phyloP scores from a whole-genome alignment of 2,888 invertebrate genomes.

The Idaea biselata region DNA sequence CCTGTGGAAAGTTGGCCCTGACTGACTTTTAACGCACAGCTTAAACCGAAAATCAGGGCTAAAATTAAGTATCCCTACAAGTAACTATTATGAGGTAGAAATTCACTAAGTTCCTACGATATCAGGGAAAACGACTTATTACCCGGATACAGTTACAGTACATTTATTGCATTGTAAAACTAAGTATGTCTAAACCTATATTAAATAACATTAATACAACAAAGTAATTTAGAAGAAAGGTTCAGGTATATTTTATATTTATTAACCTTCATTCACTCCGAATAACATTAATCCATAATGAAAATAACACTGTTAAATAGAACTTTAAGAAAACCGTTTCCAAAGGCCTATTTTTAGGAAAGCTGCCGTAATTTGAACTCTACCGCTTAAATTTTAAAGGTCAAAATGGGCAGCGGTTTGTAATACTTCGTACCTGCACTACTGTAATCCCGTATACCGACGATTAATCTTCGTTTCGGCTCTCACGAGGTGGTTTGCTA shows the following conservation, averaged over 20 bases:
- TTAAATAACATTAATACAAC: background rate
- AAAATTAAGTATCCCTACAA: too few relatives aligned
- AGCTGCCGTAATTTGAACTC: conserved; percentile 36
- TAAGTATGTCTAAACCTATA: background rate
- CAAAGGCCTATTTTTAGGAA: conserved; percentile 38
- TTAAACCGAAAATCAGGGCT: too few relatives aligned
- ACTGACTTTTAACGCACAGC: too few relatives aligned
- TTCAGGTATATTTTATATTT: conserved; percentile 28
- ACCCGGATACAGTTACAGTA: background rate
- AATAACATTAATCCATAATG: conserved; percentile 48
- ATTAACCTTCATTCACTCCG: conserved; percentile 35
- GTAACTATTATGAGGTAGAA: too few relatives aligned
- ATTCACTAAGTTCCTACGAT: too few relatives aligned
- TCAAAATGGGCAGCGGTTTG: conserved; percentile 24
- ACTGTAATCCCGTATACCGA: conserved; percentile 63
- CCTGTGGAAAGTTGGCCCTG: too few relatives aligned
- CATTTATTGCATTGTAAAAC: background rate
- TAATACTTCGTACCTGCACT: conserved; percentile 43
- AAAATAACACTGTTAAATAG: conserved; percentile 51
- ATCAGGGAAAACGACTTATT: background rate
- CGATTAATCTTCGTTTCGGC: conserved; percentile 71
- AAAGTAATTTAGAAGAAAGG: conserved; percentile 14
- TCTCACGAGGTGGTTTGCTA: conserved; percentile 72
- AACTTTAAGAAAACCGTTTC: conserved; percentile 47
- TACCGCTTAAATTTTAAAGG: conserved; percentile 34